phyloP scores from a whole-genome alignment of 2,113 vertebrate species.

The Arothron firmamentum region DNA sequence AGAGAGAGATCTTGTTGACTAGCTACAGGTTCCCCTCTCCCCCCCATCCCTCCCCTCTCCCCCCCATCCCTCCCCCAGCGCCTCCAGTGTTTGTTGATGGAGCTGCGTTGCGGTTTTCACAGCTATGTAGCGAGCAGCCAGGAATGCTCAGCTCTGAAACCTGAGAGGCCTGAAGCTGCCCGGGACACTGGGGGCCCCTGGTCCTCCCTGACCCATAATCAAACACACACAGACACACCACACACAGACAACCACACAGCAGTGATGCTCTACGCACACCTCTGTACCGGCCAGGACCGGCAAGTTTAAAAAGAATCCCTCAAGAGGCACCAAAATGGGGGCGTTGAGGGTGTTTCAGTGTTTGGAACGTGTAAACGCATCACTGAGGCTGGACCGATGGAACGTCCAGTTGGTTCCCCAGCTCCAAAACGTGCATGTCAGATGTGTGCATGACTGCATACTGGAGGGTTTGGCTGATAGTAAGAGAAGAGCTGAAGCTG shows the following conservation, averaged over 20 bases:
- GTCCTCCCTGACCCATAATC: conserved; percentile 64
- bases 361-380: too few relatives aligned
- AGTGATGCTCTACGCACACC: neutral
- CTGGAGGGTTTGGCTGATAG: too few relatives aligned
- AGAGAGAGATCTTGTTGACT: conserved; percentile 53
- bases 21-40: conserved; percentile 54
- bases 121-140: conserved; percentile 69
- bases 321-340: too few relatives aligned
- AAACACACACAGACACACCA: conserved; percentile 37
- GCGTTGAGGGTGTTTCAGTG: too few relatives aligned
- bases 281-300: neutral
- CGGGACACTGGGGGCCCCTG: conserved; percentile 54
- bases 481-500: too few relatives aligned
- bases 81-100: conserved; percentile 71
- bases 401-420: too few relatives aligned
- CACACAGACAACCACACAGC: neutral
- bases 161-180: conserved; percentile 65
- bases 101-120: conserved; percentile 75
- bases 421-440: too few relatives aligned
- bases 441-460: too few relatives aligned
- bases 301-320: neutral
- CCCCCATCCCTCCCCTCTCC: conserved; percentile 38
- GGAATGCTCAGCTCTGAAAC: conserved; percentile 75
- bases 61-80: conserved; percentile 37
- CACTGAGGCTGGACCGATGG: too few relatives aligned